Conservation (phyloP, 2,888 invertebrate genomes). For the Capitulum mitella region DNA sequence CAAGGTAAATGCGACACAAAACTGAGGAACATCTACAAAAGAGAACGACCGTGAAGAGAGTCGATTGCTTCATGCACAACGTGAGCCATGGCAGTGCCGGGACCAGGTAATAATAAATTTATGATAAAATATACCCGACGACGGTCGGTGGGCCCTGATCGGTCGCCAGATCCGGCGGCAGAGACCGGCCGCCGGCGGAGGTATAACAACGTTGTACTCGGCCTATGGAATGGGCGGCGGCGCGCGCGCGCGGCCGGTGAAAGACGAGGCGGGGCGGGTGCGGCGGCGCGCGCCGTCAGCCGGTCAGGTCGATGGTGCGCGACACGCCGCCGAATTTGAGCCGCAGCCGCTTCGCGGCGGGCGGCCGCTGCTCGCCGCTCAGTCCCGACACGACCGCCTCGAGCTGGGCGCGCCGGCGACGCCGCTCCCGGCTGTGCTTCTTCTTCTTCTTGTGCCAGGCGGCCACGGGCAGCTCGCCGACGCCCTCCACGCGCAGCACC, state of each 20-base stretch:
- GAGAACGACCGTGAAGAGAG: neutral
- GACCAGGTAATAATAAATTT: neutral
- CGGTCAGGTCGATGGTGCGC: constrained; percentile 22
- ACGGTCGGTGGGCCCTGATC: neutral
- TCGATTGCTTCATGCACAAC: neutral
- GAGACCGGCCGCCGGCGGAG: neutral
- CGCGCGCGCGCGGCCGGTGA: constrained; percentile 13
- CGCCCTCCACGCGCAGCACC: constrained; percentile 69
- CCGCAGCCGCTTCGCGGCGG: neutral
- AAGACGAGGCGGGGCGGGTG: constrained; percentile 6
- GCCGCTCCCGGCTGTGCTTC: neutral
- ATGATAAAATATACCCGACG: neutral
- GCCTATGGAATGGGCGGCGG: constrained; percentile 19
- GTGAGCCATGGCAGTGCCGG: constrained; percentile 11
- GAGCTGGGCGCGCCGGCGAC: neutral
- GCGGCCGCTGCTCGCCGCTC: neutral
- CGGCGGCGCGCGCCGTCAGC: neutral
- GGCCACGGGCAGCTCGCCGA: constrained; percentile 25
- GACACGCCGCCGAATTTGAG: constrained; percentile 22
- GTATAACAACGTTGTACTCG: constrained; percentile 24
- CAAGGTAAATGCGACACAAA: neutral
- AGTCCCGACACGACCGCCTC: neutral
- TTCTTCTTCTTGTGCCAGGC: constrained; percentile 14
- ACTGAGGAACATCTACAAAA: constrained; percentile 18
- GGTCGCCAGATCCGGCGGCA: neutral